Evolutionary conservation across 2,797 vertebrate species (phyloP).

Genomic region (Chlorospingus flavigularis): DNA sequence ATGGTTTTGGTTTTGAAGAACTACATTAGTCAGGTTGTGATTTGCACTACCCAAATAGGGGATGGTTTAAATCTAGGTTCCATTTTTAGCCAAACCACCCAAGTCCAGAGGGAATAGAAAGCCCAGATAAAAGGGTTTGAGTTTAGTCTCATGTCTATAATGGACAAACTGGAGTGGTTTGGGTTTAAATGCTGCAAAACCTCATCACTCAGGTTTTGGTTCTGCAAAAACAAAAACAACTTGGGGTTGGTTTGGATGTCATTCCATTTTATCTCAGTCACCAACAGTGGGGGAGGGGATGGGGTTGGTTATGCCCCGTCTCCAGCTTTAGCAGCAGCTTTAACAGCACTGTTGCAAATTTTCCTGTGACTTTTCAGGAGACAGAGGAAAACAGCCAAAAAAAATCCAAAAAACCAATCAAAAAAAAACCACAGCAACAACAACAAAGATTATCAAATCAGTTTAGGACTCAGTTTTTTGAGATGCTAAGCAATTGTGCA

Average conservation of each 20-base stretch:
- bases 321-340: background rate
- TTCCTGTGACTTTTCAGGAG: background rate
- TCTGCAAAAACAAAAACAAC: constrained; percentile 52
- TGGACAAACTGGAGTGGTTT: constrained; percentile 35
- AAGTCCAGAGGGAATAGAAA: constrained; percentile 39
- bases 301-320: background rate
- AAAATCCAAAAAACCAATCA: background rate
- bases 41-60: constrained; percentile 43
- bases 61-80: constrained; percentile 39
- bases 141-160: constrained; percentile 25
- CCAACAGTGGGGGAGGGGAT: background rate
- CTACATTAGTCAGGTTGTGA: constrained; percentile 42
- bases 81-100: constrained; percentile 56
- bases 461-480: background rate
- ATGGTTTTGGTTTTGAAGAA: constrained; percentile 63
- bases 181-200: constrained; percentile 54
- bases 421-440: background rate
- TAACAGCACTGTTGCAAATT: background rate
- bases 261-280: constrained; percentile 45
- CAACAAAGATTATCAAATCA: background rate
- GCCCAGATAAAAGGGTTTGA: constrained; percentile 51
- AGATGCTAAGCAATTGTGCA: background rate
- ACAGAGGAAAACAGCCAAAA: background rate
- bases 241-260: background rate
- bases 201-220: constrained; percentile 59